phyloP scores from a whole-genome alignment of 2,797 vertebrate species.

The Chlorospingus semifuscus region DNA sequence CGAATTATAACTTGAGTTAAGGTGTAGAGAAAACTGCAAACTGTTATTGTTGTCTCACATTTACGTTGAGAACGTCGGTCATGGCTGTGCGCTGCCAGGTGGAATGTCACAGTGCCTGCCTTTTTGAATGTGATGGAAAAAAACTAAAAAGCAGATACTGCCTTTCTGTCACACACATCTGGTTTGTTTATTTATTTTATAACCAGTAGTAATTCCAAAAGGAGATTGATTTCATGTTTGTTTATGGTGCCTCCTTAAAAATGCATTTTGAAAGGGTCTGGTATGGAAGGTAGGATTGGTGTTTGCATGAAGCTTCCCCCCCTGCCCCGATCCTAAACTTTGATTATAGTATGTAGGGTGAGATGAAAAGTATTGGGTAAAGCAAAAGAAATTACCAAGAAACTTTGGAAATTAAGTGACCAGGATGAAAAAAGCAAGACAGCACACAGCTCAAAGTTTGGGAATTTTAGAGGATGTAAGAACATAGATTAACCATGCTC shows the following conservation, averaged over 20 bases:
- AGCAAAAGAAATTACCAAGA: not conserved
- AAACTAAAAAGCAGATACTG: not conserved
- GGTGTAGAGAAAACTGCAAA: not conserved
- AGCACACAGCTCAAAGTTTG: not conserved
- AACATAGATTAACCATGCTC: not conserved
- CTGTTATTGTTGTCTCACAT: not conserved
- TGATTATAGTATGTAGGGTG: not conserved
- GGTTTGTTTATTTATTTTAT: not conserved
- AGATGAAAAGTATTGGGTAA: not conserved
- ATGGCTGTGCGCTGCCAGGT: not conserved
- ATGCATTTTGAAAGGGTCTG: not conserved
- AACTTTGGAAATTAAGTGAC: not conserved
- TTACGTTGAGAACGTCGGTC: fast-evolving
- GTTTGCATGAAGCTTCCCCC: not conserved
- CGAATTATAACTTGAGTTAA: not conserved
- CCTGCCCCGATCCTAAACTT: not conserved
- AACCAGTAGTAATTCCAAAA: not conserved
- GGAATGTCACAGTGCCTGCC: not conserved
- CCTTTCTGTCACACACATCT: not conserved
- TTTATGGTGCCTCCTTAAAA: not conserved
- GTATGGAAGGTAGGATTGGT: not conserved
- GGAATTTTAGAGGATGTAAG: not conserved
- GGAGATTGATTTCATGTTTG: not conserved
- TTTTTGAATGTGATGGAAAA: not conserved
- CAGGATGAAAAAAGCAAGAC: not conserved